Evolutionary conservation across 2,797 vertebrate genomes (phyloP), one percentile per base, ranked within the genome.

Genomic region (Coregonus sp.): DNA sequence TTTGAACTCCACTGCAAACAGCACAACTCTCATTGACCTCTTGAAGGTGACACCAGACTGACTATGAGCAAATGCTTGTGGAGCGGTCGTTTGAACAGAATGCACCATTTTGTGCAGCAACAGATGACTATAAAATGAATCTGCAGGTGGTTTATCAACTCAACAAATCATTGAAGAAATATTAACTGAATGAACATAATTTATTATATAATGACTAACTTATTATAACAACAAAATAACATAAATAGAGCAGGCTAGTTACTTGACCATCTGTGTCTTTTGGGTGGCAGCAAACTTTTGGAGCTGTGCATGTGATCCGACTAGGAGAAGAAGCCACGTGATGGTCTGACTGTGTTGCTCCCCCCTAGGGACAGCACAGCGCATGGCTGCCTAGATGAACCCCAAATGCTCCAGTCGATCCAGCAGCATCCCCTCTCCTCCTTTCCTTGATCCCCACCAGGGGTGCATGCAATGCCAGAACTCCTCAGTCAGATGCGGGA

Each of bases 321-420:
- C 82, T 82, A 84, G 31, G 71, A n/a, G 52, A 63, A 63, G 59
- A 63, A 82, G 86, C 86, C 90, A 93, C 84, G 89, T 92, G 92
- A 75, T 59, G 37, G 74, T 82, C 75, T 72, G 79, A 87, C 52
- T 50, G 40, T 33, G 1, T 33, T 16, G 52, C 15, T 61, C 50
- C 40, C 85, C 90, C 88, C 89, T 12, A 68, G 86, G 90, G 86
- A 84, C 7, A 80, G 84, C 92, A 92, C 91, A 92, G 56, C 89
- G 87, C 56, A 40, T 93, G 91, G 89, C 81, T 79, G 70, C 14
- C 61, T 68, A 50, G 63, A 37, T 63, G 82, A 86, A 83, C 76
- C 85, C 85, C 82, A 83, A 92, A 87, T 85, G 86, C 81, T 88
- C 79, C 12, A 75, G 83, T 84, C 80, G 71, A 69, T 90, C 86